Percentiles rank a stretch among this genome's conserved stretches.
phyloP scores from a whole-genome alignment of 2,888 invertebrate species.

The Calliphora vomitoria region DNA sequence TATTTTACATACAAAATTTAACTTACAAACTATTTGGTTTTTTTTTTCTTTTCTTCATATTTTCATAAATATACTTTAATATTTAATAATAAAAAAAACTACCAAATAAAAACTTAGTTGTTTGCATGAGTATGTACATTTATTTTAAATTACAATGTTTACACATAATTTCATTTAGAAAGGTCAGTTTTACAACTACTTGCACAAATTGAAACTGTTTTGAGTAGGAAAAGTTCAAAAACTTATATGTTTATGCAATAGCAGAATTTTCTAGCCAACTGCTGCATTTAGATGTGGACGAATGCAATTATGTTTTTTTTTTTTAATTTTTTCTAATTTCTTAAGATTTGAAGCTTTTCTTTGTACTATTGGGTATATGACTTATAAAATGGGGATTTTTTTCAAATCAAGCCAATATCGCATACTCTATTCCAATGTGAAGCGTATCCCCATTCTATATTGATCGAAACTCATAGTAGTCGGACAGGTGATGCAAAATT shows the following conservation, averaged over 20 bases:
- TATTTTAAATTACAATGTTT: constrained; percentile 29
- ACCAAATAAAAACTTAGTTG: neutral
- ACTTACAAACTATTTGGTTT: constrained; percentile 51
- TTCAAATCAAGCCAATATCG: too few relatives aligned
- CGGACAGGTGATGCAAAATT: too few relatives aligned
- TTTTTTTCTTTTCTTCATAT: neutral
- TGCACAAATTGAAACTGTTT: neutral
- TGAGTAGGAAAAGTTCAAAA: neutral
- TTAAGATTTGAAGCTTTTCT: too few relatives aligned
- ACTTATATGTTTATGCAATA: neutral
- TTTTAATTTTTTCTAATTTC: too few relatives aligned
- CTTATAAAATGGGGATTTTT: too few relatives aligned
- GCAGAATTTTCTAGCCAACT: neutral
- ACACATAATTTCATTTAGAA: constrained; percentile 39
- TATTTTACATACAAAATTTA: constrained; percentile 16
- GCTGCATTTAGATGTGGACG: too few relatives aligned
- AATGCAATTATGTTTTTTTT: too few relatives aligned
- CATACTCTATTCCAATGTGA: too few relatives aligned
- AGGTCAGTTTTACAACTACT: constrained; percentile 4
- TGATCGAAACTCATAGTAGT: too few relatives aligned
- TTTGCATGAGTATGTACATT: constrained; percentile 22
- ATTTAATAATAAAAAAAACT: constrained; percentile 5
- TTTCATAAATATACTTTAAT: neutral
- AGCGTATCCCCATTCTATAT: too few relatives aligned
- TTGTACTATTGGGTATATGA: too few relatives aligned